Evolutionary conservation across 1,140 invertebrate species (phyloP).

Genomic region (Pseudachorutes palmiensis): DNA sequence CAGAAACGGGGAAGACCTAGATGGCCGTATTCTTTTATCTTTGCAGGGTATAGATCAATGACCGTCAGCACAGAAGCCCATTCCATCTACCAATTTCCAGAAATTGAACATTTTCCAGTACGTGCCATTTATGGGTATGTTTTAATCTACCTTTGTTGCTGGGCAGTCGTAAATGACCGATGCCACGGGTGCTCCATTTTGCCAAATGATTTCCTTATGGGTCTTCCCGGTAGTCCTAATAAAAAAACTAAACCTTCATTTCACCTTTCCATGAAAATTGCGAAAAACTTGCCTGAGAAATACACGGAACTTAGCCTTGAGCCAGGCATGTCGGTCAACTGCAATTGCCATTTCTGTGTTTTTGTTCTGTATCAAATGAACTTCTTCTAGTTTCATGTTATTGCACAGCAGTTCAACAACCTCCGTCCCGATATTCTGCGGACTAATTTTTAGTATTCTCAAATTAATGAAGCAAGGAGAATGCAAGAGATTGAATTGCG

Average conservation of each 20-base stretch:
- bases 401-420: constrained; percentile 57
- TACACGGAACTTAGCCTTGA: constrained; percentile 26
- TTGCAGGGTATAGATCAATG: constrained; percentile 52
- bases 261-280: background rate
- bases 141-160: constrained; percentile 52
- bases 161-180: constrained; percentile 60
- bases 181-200: constrained; percentile 55
- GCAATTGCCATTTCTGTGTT: constrained; percentile 50
- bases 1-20: constrained; percentile 54
- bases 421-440: constrained; percentile 73
- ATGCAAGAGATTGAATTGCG: constrained; percentile 64
- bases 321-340: constrained; percentile 32
- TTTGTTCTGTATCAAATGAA: constrained; percentile 69
- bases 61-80: constrained; percentile 46
- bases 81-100: constrained; percentile 40
- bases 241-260: background rate
- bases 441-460: constrained; percentile 47
- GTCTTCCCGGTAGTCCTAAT: constrained; percentile 38
- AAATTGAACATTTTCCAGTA: constrained; percentile 25
- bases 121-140: no score
- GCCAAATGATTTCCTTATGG: constrained; percentile 47
- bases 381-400: constrained; percentile 56
- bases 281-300: constrained; percentile 24
- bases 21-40: constrained; percentile 53
- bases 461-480: constrained; percentile 67